These are phyloP conservation scores for Agrilus cyanescens DNA, from an alignment of 2,888 invertebrate genomes.

Conservation along the genomic window DNA sequence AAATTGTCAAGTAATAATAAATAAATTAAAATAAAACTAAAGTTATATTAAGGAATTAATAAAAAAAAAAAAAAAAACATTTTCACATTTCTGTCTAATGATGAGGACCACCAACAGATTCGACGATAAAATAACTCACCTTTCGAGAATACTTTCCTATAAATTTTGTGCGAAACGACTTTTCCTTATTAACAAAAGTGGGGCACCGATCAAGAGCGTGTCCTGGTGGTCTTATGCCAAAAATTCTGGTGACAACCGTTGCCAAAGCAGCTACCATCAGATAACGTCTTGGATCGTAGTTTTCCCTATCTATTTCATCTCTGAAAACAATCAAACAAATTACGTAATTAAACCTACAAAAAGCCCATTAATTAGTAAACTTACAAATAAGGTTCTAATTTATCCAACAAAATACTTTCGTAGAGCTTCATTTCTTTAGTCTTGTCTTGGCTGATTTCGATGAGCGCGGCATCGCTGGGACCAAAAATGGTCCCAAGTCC, in stretches of 20 bases:
- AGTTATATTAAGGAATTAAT: no score
- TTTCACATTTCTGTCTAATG: no score
- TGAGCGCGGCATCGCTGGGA: constrained; percentile 66
- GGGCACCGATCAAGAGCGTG: constrained; percentile 62
- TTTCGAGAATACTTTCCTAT: constrained; percentile 54
- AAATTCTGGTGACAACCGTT: constrained; percentile 68
- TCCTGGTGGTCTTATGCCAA: constrained; percentile 51
- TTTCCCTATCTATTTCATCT: constrained; percentile 52
- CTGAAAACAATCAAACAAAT: constrained; percentile 27
- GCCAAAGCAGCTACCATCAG: constrained; percentile 69
- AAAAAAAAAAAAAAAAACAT: no score
- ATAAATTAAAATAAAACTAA: no score
- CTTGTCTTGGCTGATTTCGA: constrained; percentile 70
- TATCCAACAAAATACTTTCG: constrained; percentile 60
- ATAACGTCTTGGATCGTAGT: constrained; percentile 46
- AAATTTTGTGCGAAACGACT: constrained; percentile 56
- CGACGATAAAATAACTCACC: no score
- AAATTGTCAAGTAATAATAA: no score
- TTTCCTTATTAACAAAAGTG: constrained; percentile 77
- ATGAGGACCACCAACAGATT: no score
- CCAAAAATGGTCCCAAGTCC: constrained; percentile 86
- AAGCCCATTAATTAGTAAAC: constrained; percentile 21
- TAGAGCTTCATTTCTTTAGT: constrained; percentile 62
- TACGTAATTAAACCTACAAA: neutral
- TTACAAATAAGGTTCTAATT: constrained; percentile 57